phyloP scores from a whole-genome alignment of 2,888 invertebrate genomes.

The Protula sp. region DNA sequence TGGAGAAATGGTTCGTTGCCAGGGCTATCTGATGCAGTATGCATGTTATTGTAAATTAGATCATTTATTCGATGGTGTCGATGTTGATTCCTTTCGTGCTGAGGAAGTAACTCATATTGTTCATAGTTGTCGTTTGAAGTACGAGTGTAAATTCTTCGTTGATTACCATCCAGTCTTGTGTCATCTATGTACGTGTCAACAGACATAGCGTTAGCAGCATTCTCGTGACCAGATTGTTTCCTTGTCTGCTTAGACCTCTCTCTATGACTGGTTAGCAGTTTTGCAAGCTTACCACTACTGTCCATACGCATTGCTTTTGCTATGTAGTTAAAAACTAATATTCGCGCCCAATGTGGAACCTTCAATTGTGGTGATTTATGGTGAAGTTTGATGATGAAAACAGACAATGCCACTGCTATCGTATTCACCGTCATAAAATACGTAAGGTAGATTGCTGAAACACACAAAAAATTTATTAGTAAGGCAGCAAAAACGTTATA shows the following conservation, averaged over 20 bases:
- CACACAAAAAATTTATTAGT: no score
- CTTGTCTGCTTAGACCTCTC: neutral
- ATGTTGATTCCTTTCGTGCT: neutral
- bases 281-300: neutral
- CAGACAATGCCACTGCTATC: constrained; percentile 3
- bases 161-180: neutral
- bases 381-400: constrained; percentile 6
- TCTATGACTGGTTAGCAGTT: neutral
- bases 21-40: no score
- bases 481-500: no score
- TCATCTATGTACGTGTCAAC: no score
- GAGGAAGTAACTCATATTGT: constrained; percentile 3
- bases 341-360: constrained; percentile 8
- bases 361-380: constrained; percentile 1
- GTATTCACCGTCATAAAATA: constrained; percentile 22
- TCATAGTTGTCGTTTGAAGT: neutral
- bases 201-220: no score
- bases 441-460: constrained; percentile 24
- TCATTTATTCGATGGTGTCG: neutral
- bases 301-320: constrained; percentile 3
- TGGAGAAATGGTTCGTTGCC: neutral
- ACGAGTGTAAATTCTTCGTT: no score
- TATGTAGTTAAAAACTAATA: constrained; percentile 3
- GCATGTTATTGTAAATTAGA: neutral
- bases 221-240: no score